phyloP scores from a whole-genome alignment of 2,797 vertebrate species.

The Enteromius radiatus region DNA sequence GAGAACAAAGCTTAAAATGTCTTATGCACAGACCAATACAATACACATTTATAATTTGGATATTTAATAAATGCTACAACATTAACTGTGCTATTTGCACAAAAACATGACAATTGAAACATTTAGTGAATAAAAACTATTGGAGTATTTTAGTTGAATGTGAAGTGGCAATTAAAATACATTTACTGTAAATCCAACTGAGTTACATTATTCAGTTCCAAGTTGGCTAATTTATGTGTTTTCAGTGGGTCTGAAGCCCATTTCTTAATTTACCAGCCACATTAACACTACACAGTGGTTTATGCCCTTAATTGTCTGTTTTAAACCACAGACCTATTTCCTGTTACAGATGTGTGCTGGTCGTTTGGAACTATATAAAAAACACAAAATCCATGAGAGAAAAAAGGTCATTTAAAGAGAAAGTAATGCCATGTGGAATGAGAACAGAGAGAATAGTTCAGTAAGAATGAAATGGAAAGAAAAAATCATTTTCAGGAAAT shows the following conservation, averaged over 20 bases:
- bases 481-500: slow-evolving; percentile 15
- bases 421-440: background rate
- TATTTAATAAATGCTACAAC: background rate
- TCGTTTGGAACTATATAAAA: background rate
- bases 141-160: background rate
- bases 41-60: background rate
- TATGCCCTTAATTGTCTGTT: slow-evolving; percentile 16
- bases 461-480: background rate
- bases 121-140: background rate
- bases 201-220: background rate
- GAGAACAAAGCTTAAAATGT: no score
- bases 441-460: slow-evolving; percentile 1
- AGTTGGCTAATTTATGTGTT: background rate
- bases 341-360: background rate
- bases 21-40: background rate
- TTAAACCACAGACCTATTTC: slow-evolving; percentile 10
- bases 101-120: background rate
- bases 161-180: background rate
- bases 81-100: background rate
- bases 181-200: background rate
- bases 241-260: slow-evolving; percentile 11
- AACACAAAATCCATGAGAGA: background rate
- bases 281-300: slow-evolving; percentile 14
- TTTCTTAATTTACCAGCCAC: slow-evolving; percentile 7
- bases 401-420: background rate